These are phyloP conservation scores for Gryon sp. DNA, from an alignment of 1,140 invertebrate species.

Conservation along the genomic window DNA sequence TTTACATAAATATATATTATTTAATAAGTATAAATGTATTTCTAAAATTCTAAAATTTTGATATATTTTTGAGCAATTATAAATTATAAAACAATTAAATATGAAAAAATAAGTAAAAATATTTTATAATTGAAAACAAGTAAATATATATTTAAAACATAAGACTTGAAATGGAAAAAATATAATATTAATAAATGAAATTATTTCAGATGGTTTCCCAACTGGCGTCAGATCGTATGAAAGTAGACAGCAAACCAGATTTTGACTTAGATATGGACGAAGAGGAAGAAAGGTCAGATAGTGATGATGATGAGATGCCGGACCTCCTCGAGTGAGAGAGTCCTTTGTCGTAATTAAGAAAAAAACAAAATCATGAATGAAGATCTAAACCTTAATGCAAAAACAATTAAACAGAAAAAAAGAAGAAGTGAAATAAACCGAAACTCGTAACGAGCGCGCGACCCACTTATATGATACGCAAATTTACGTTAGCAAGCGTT, in stretches of 20 bases:
- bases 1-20: no score
- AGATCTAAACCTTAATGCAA: no score
- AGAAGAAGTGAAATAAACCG: slow-evolving; percentile 41
- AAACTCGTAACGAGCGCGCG: slow-evolving; percentile 15
- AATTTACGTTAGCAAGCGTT: slow-evolving; percentile 34
- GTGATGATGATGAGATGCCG: slow-evolving; percentile 82
- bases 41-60: no score
- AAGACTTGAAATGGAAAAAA: slow-evolving; percentile 3
- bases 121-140: no score
- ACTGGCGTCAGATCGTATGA: slow-evolving; percentile 78
- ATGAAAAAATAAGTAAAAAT: no score
- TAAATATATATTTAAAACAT: no score
- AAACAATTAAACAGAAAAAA: slow-evolving; percentile 49
- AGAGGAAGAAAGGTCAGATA: slow-evolving; percentile 75
- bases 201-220: slow-evolving; percentile 80
- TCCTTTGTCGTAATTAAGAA: slow-evolving; percentile 9
- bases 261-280: slow-evolving; percentile 77
- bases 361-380: slow-evolving; percentile 7
- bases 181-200: neutral
- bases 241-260: slow-evolving; percentile 74
- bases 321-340: slow-evolving; percentile 79
- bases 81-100: no score
- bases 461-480: slow-evolving; percentile 8
- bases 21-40: no score
- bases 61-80: no score